These are phyloP conservation scores for Pantala flavescens DNA, from an alignment of 1,140 invertebrate genomes.

Conservation along the genomic window DNA sequence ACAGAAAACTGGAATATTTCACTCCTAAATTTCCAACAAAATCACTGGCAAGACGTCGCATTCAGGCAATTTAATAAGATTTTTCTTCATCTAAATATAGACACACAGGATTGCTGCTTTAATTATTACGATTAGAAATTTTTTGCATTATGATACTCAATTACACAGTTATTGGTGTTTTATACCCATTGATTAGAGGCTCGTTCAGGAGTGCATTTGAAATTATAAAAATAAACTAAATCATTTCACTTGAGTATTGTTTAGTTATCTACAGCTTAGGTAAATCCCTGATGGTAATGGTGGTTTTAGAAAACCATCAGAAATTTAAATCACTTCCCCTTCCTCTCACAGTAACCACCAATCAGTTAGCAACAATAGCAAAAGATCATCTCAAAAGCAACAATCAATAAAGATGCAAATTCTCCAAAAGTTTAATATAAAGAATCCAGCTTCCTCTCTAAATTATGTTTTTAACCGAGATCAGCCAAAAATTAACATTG, in stretches of 20 bases:
- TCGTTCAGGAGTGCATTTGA: not conserved
- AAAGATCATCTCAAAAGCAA: not conserved
- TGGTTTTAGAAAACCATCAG: too few species aligned
- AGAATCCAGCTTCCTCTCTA: not conserved
- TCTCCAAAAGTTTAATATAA: not conserved
- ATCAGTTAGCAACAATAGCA: not conserved
- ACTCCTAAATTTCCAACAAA: not conserved
- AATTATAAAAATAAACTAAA: slow-evolving; percentile 2
- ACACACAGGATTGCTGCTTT: too few species aligned
- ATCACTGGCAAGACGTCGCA: not conserved
- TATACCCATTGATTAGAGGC: not conserved
- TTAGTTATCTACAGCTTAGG: not conserved
- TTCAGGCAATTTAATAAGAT: not conserved
- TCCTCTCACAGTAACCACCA: too few species aligned
- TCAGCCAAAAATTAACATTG: not conserved
- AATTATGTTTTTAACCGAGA: not conserved
- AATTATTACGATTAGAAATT: too few species aligned
- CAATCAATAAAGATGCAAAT: not conserved
- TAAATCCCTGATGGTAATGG: not conserved
- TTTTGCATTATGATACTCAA: too few species aligned
- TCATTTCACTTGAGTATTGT: not conserved
- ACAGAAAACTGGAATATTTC: not conserved
- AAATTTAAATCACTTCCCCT: too few species aligned
- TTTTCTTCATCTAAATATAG: too few species aligned
- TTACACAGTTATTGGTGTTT: too few species aligned